Evolutionary conservation across 1,140 invertebrate genomes (phyloP).

Genomic region (Nymphalis io): DNA sequence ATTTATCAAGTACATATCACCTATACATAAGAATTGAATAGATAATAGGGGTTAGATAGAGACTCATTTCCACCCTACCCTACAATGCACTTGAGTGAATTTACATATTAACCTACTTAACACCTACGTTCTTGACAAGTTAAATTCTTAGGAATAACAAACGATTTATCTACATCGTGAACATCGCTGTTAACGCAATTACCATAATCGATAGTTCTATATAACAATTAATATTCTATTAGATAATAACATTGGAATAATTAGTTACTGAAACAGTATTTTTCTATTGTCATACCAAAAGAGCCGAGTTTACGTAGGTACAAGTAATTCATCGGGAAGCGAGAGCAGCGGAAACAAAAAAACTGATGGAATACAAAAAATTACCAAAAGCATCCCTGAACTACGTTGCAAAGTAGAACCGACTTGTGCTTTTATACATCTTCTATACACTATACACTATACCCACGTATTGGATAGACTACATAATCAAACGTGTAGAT

Average conservation of each 20-base stretch:
- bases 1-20: too few relatives aligned
- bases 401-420: background rate
- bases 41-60: background rate
- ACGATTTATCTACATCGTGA: background rate
- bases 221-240: background rate
- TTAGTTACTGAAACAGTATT: too few relatives aligned
- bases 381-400: background rate
- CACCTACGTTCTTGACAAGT: background rate
- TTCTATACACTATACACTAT: conserved; percentile 1
- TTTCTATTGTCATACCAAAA: background rate
- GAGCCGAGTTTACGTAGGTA: background rate
- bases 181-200: background rate
- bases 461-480: conserved; percentile 3
- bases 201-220: background rate
- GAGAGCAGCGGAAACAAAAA: conserved; percentile 1
- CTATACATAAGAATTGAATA: background rate
- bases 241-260: background rate
- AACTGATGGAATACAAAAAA: background rate
- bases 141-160: conserved; percentile 3
- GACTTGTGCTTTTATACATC: background rate
- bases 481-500: background rate
- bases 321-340: background rate
- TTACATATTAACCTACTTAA: conserved; percentile 8
- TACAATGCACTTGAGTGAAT: background rate
- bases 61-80: background rate